Percentiles rank a stretch among this genome's conserved stretches.
Conservation (phyloP, 2,113 vertebrate genomes). For the Istiophorus platypterus region DNA sequence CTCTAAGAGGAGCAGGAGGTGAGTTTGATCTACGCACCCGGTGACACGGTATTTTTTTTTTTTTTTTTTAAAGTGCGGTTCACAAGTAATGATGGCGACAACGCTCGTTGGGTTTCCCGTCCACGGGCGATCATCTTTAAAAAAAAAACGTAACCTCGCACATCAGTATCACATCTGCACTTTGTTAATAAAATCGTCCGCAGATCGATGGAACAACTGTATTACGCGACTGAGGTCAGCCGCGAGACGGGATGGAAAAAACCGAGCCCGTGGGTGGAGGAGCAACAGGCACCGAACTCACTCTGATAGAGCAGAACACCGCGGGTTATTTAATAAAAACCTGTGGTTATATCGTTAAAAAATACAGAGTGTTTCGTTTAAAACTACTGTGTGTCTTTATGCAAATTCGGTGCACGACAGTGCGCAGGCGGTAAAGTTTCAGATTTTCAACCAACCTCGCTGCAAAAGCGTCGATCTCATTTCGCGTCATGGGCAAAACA, state of each 20-base stretch:
- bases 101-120: too few species aligned
- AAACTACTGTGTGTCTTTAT: background rate
- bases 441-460: conserved; percentile 1
- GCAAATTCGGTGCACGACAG: too few species aligned
- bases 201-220: background rate
- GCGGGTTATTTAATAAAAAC: background rate
- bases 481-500: background rate
- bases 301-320: background rate
- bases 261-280: background rate
- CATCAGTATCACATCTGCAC: background rate
- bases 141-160: too few species aligned
- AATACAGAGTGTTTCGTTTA: background rate
- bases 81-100: background rate
- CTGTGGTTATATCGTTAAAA: background rate
- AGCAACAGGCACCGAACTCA: background rate
- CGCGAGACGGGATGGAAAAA: background rate
- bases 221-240: background rate
- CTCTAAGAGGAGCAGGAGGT: background rate
- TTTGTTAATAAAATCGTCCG: background rate
- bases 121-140: background rate
- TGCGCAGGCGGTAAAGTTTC: background rate
- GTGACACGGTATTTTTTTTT: background rate
- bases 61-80: background rate
- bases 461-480: background rate
- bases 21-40: conserved; percentile 45